Conservation (phyloP, 92 coral and sea anemone species). For the Ricordea florida region DNA sequence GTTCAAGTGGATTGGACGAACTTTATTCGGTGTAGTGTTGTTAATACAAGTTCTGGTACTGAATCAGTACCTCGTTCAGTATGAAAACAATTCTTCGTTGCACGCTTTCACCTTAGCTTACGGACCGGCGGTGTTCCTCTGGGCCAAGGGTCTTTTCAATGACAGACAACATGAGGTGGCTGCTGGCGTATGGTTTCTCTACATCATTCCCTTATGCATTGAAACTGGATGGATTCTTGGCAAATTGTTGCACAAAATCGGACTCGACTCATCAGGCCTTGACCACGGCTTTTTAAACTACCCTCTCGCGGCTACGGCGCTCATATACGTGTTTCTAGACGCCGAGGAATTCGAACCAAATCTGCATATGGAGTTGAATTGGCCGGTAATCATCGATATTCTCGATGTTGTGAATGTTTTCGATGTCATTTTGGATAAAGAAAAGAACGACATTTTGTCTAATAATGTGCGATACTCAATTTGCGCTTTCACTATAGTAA, state of each 20-base stretch:
- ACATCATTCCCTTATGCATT: slow-evolving; percentile 21
- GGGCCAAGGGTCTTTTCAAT: slow-evolving; percentile 34
- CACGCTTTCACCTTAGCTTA: slow-evolving; percentile 32
- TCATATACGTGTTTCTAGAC: slow-evolving; percentile 10
- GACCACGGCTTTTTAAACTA: slow-evolving; percentile 33
- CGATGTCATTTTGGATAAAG: slow-evolving; percentile 20
- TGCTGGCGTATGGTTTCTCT: slow-evolving; percentile 42
- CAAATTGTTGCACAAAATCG: slow-evolving; percentile 4
- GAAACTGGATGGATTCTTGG: slow-evolving; percentile 45
- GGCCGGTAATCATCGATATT: slow-evolving; percentile 20
- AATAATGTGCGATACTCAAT: slow-evolving; percentile 2
- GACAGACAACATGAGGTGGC: slow-evolving; percentile 21
- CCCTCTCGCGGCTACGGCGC: not conserved
- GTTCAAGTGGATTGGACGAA: slow-evolving; percentile 30
- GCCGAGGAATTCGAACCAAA: slow-evolving; percentile 21
- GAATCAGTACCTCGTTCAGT: slow-evolving; percentile 22
- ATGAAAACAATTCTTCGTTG: slow-evolving; percentile 24
- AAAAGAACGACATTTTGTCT: slow-evolving; percentile 2
- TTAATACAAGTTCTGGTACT: slow-evolving; percentile 5
- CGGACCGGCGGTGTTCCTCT: slow-evolving; percentile 18
- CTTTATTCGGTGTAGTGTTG: not conserved
- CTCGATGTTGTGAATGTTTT: slow-evolving; percentile 20
- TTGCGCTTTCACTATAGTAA: slow-evolving; percentile 9
- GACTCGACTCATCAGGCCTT: not conserved
- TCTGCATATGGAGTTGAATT: not conserved